These are phyloP conservation scores for Drosophila ezoana DNA, from an alignment of 2,888 invertebrate genomes.

Conservation along the genomic window DNA sequence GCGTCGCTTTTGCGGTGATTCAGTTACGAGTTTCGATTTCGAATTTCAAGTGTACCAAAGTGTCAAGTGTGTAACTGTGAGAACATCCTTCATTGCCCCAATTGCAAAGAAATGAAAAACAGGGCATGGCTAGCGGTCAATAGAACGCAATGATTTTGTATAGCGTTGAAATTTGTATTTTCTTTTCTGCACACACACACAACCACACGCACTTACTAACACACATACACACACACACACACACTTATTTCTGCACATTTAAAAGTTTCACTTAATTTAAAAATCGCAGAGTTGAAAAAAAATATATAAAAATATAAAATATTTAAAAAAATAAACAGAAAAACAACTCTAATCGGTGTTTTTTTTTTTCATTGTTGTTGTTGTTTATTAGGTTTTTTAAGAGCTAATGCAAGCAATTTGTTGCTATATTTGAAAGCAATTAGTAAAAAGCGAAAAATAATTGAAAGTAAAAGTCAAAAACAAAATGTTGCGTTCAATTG, in stretches of 20 bases:
- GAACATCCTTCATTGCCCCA: slow-evolving; percentile 22
- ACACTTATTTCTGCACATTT: slow-evolving; percentile 44
- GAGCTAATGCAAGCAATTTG: slow-evolving; percentile 50
- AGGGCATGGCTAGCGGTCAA: slow-evolving; percentile 68
- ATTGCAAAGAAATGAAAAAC: slow-evolving; percentile 21
- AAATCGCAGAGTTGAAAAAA: slow-evolving; percentile 32
- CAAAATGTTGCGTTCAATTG: slow-evolving; percentile 83
- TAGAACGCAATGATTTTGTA: slow-evolving; percentile 72
- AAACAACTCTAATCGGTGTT: slow-evolving; percentile 81
- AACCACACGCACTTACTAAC: slow-evolving; percentile 11
- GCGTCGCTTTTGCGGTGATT: slow-evolving; percentile 33
- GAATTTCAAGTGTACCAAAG: slow-evolving; percentile 48
- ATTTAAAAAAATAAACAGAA: too few species aligned
- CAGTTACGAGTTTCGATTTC: slow-evolving; percentile 33
- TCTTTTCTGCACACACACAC: slow-evolving; percentile 29
- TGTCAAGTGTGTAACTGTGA: slow-evolving; percentile 38
- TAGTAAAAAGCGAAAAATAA: slow-evolving; percentile 20
- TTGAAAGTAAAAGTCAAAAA: slow-evolving; percentile 35
- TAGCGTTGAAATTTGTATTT: slow-evolving; percentile 16
- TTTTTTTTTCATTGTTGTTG: slow-evolving; percentile 82
- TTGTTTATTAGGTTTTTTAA: slow-evolving; percentile 82
- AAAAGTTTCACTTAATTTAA: slow-evolving; percentile 49
- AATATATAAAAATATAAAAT: slow-evolving; percentile 1
- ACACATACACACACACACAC: slow-evolving; percentile 7
- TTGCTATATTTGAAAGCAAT: slow-evolving; percentile 38